These are phyloP conservation scores for Cancer borealis DNA, from an alignment of 2,888 invertebrate species.

Conservation along the genomic window DNA sequence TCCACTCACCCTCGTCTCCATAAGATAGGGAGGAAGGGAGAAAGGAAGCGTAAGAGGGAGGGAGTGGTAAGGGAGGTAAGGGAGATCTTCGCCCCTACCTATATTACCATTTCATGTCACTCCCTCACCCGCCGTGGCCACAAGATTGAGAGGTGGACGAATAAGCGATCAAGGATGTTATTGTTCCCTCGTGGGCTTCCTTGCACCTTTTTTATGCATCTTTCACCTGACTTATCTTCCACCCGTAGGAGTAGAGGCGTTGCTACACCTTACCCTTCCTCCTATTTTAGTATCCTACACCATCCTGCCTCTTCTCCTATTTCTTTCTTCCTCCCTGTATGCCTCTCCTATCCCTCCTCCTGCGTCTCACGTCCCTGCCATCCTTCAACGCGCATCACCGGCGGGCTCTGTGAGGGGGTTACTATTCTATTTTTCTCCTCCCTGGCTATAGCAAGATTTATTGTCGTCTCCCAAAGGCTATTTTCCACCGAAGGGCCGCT, in stretches of 20 bases:
- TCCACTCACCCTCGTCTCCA: background rate
- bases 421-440: slow-evolving; percentile 37
- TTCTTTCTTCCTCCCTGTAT: background rate
- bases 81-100: background rate
- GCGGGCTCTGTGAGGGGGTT: background rate
- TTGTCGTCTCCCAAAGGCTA: slow-evolving; percentile 21
- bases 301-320: background rate
- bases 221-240: background rate
- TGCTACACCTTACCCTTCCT: background rate
- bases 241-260: background rate
- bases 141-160: background rate
- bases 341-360: background rate
- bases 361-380: slow-evolving; percentile 8
- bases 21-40: background rate
- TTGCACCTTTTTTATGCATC: background rate
- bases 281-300: background rate
- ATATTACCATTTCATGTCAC: slow-evolving; percentile 34
- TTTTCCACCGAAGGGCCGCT: background rate
- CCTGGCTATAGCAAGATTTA: slow-evolving; percentile 37
- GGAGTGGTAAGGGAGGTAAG: background rate
- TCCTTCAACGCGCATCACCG: slow-evolving; percentile 10
- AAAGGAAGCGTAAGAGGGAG: background rate
- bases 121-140: background rate
- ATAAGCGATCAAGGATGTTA: background rate
- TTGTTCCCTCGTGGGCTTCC: background rate